Evolutionary conservation across 2,888 invertebrate species (phyloP).

Genomic region (Pardosa pseudoannulata): DNA sequence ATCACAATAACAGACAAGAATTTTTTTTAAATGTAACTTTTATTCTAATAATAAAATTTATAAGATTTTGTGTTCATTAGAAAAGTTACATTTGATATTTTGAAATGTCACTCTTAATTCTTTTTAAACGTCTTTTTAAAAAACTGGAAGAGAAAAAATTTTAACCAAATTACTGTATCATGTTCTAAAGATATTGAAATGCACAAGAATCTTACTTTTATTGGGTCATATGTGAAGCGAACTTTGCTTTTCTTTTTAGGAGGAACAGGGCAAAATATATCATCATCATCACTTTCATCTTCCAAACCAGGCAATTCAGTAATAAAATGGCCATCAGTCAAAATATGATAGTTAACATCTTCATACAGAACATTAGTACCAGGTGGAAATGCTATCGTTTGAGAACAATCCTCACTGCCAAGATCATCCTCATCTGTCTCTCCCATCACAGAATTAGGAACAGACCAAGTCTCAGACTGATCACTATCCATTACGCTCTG

Average conservation of each 20-base stretch:
- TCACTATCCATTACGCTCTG: slow-evolving; percentile 55
- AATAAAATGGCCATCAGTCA: slow-evolving; percentile 95
- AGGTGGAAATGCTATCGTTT: slow-evolving; percentile 59
- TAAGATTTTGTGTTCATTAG: no score
- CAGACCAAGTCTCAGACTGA: slow-evolving; percentile 66
- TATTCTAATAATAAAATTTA: no score
- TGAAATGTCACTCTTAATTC: no score
- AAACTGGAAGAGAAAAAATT: no score
- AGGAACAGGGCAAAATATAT: slow-evolving; percentile 67
- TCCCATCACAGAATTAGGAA: slow-evolving; percentile 52
- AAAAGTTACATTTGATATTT: no score
- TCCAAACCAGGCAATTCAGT: slow-evolving; percentile 84
- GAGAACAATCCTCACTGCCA: slow-evolving; percentile 63
- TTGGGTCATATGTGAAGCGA: slow-evolving; percentile 86
- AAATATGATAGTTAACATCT: slow-evolving; percentile 80
- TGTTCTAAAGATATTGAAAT: no score
- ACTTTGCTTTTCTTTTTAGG: slow-evolving; percentile 86
- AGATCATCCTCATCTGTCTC: slow-evolving; percentile 68
- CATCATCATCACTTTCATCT: slow-evolving; percentile 86
- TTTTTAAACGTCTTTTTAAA: no score
- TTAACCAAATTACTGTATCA: no score
- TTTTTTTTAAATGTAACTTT: no score
- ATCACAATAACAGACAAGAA: no score
- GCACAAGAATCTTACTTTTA: slow-evolving; percentile 82
- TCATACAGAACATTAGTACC: slow-evolving; percentile 74